Conservation (phyloP, 2,797 vertebrate genomes). For the Chanos chanos region DNA sequence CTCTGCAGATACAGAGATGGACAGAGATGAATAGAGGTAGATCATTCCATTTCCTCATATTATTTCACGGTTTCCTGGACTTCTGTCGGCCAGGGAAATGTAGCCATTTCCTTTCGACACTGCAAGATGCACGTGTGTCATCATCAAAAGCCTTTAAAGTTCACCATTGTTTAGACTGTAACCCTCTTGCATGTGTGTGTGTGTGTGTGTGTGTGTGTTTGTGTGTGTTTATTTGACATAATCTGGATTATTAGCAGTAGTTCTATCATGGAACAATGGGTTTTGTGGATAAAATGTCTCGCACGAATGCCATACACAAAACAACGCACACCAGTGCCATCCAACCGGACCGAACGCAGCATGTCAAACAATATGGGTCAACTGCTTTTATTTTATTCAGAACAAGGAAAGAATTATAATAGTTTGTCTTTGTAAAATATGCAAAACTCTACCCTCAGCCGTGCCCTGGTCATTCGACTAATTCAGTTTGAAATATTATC, state of each 20-base stretch:
- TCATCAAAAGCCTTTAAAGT: conserved; percentile 38
- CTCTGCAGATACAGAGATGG: conserved; percentile 32
- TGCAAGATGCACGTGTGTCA: conserved; percentile 34
- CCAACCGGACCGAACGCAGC: neutral
- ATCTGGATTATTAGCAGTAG: too few relatives aligned
- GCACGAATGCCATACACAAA: too few relatives aligned
- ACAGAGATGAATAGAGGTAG: too few relatives aligned
- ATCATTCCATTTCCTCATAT: conserved; percentile 45
- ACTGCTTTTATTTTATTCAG: conserved; percentile 11
- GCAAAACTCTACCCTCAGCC: conserved; percentile 84
- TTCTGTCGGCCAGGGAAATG: conserved; percentile 52
- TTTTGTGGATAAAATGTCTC: too few relatives aligned
- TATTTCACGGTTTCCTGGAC: conserved; percentile 45
- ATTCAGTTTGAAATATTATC: conserved; percentile 83
- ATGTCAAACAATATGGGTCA: conserved; percentile 1
- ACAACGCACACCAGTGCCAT: neutral
- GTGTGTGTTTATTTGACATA: too few relatives aligned
- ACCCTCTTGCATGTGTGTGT: too few relatives aligned
- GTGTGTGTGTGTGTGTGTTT: too few relatives aligned
- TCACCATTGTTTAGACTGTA: conserved; percentile 34
- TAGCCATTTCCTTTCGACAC: conserved; percentile 46
- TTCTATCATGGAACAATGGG: too few relatives aligned
- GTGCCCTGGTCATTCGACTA: conserved; percentile 83
- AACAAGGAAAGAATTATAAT: too few relatives aligned
- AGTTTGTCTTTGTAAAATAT: too few relatives aligned